Evolutionary conservation across 2,888 invertebrate species (phyloP), one percentile per base, ranked within the genome.

Genomic region (Branchinecta sandiegonensis): DNA sequence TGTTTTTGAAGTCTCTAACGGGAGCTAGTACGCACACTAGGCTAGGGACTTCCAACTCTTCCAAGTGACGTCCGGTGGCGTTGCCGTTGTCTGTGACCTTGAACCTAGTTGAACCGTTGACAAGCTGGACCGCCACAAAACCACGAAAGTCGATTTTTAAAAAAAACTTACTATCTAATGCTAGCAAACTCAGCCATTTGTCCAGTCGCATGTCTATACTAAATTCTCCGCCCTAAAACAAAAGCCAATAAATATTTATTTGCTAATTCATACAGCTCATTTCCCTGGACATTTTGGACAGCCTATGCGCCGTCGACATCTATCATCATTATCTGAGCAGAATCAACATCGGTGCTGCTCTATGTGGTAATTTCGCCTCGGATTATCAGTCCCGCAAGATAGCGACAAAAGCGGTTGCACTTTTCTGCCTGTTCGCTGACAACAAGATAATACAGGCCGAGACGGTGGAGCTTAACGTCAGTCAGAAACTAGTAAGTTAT

Each of bases 241-340:
- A 37, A 37, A 37, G 37, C 37, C 37, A 37, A 37, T 5, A 2
- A 37, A 3, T 37, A 37, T 37, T 37, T 37, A 8, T 8, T 56
- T 56, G 8, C 56, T 56, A n/a, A n/a, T 17, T 56, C 6, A 4
- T 10, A 56, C 9, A 56, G 56, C 8, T 56, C 17, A 56, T 17
- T 56, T 8, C 56, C 56, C n/a, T 56, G n/a, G 56, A 56, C n/a
- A 56, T 56, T 56, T 10, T 56, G 17, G 56, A 56, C 14, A 8
- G 10, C n/a, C 56, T 56, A 14, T 56, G 56, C 17, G n/a, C 17
- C 17, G 56, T 56, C 17, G 56, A 56, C 17, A 14, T 56, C n/a
- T 56, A 56, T 56, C 56, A 56, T 56, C 56, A 17, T 56, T 56
- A 56, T 56, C 8, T 56, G n/a, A 14, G 56, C 17, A 56, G 14